Conservation (phyloP, 2,113 vertebrate genomes). For the Hippopotamus amphibius region DNA sequence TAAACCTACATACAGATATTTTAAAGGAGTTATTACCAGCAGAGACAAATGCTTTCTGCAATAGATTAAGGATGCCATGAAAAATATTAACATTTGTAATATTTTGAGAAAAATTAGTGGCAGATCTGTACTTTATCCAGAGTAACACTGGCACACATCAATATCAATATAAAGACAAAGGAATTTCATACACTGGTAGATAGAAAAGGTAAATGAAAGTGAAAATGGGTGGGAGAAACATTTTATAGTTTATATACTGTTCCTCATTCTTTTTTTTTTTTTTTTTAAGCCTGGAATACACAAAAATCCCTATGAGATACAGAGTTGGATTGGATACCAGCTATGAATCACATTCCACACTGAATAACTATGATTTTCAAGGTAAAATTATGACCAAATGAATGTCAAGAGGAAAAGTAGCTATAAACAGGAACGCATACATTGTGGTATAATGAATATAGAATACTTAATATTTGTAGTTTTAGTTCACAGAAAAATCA, state of each 20-base stretch:
- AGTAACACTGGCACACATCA: neutral
- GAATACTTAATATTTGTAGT: neutral
- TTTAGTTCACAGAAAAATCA: neutral
- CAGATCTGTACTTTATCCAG: neutral
- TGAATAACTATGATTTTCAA: neutral
- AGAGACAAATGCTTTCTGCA: neutral
- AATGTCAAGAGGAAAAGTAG: neutral
- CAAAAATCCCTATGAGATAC: neutral
- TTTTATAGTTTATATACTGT: neutral
- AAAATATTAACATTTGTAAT: conserved; percentile 13
- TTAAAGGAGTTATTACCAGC: neutral
- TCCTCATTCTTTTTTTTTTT: neutral
- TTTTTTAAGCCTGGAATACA: neutral
- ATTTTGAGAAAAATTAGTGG: neutral
- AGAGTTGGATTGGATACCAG: neutral
- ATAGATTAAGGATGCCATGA: neutral
- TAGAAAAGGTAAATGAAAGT: neutral
- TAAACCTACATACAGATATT: neutral
- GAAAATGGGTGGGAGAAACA: neutral
- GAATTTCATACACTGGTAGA: neutral
- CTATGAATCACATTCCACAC: neutral
- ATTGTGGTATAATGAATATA: neutral
- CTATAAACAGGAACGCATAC: neutral
- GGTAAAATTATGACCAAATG: conserved; percentile 35
- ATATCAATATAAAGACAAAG: neutral